These are phyloP conservation scores for Meliscaeva auricollis DNA, from an alignment of 2,888 invertebrate species.

Conservation along the genomic window DNA sequence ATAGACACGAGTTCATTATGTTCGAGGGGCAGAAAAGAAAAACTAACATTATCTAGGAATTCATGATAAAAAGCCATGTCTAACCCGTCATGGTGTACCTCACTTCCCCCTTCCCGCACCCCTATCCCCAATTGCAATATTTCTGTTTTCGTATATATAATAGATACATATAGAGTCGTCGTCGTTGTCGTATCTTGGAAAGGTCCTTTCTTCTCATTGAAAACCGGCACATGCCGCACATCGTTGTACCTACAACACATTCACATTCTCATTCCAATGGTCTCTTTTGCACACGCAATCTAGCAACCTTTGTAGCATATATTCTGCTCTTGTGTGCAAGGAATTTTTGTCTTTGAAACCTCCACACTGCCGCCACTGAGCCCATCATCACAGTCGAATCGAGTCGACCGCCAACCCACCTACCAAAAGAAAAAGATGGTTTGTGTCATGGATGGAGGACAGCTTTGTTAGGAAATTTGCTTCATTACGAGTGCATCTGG, in stretches of 20 bases:
- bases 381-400: slow-evolving; percentile 7
- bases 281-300: slow-evolving; percentile 64
- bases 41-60: slow-evolving; percentile 74
- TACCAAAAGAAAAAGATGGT: slow-evolving; percentile 1
- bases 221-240: slow-evolving; percentile 46
- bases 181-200: slow-evolving; percentile 47
- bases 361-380: slow-evolving; percentile 31
- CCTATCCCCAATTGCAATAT: slow-evolving; percentile 47
- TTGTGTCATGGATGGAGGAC: background rate
- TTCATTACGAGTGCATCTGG: slow-evolving; percentile 41
- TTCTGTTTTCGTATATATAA: slow-evolving; percentile 21
- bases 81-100: slow-evolving; percentile 33
- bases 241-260: background rate
- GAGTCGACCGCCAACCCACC: background rate
- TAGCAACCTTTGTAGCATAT: slow-evolving; percentile 37
- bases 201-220: slow-evolving; percentile 60
- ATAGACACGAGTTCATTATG: slow-evolving; percentile 75
- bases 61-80: slow-evolving; percentile 67
- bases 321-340: slow-evolving; percentile 29
- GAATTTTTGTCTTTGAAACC: slow-evolving; percentile 59
- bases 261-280: slow-evolving; percentile 16
- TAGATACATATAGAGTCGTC: background rate
- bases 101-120: no score
- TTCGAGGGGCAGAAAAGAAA: slow-evolving; percentile 62
- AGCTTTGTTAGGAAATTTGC: slow-evolving; percentile 44